These are phyloP conservation scores for Drosophila ambigua DNA, from an alignment of 1,140 invertebrate genomes.

Conservation along the genomic window DNA sequence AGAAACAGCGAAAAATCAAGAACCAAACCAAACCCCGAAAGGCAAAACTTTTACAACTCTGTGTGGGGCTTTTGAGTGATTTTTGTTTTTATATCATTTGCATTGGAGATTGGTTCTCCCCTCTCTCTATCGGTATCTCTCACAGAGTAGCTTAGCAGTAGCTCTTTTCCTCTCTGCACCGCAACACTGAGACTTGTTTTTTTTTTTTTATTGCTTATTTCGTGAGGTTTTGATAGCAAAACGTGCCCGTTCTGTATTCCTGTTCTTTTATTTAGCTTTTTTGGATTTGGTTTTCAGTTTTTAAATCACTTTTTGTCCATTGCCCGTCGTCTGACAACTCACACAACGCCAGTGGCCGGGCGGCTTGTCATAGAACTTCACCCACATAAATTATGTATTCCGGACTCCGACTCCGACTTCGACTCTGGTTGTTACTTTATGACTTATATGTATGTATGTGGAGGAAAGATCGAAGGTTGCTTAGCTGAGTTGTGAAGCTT, in stretches of 20 bases:
- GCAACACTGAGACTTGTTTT: not conserved
- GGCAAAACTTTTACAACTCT: slow-evolving; percentile 42
- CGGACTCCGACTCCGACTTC: too few species aligned
- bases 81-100: slow-evolving; percentile 55
- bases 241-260: slow-evolving; percentile 43
- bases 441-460: not conserved
- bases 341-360: slow-evolving; percentile 47
- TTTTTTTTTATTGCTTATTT: slow-evolving; percentile 34
- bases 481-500: slow-evolving; percentile 6
- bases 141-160: too few species aligned
- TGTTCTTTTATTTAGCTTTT: slow-evolving; percentile 23
- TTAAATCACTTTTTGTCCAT: slow-evolving; percentile 60
- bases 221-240: slow-evolving; percentile 37
- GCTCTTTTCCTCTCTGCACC: too few species aligned
- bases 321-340: slow-evolving; percentile 37
- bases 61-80: slow-evolving; percentile 11
- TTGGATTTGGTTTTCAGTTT: slow-evolving; percentile 35
- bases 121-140: slow-evolving; percentile 12
- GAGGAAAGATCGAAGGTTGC: slow-evolving; percentile 1
- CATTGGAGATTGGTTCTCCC: slow-evolving; percentile 30
- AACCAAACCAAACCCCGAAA: slow-evolving; percentile 48
- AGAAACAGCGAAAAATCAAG: slow-evolving; percentile 24
- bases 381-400: slow-evolving; percentile 65
- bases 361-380: slow-evolving; percentile 58
- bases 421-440: slow-evolving; percentile 18